Percentiles rank a stretch among this genome's conserved stretches.
phyloP scores from a whole-genome alignment of 1,140 invertebrate genomes.

The Lordiphosa stackelbergi region DNA sequence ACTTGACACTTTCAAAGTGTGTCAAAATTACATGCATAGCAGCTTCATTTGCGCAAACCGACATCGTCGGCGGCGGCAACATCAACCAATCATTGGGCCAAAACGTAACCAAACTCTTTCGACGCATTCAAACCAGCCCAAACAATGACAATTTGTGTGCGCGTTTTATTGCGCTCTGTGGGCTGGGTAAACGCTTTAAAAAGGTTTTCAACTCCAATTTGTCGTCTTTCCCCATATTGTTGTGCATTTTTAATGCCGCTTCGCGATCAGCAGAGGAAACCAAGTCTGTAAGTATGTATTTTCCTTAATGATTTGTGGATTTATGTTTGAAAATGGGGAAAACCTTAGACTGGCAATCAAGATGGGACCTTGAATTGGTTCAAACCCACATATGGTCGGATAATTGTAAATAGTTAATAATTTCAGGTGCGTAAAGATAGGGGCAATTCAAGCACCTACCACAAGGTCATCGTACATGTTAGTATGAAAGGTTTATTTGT shows the following conservation, averaged over 20 bases:
- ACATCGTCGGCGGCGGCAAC: neutral
- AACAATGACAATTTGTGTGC: conserved; percentile 12
- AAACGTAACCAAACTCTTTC: conserved; percentile 28
- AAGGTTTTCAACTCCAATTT: conserved; percentile 39
- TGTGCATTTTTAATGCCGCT: too few relatives aligned
- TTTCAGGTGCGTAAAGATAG: conserved; percentile 4
- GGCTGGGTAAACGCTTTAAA: conserved; percentile 19
- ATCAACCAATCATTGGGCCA: conserved; percentile 31
- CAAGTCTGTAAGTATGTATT: conserved; percentile 15
- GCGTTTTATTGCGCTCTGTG: conserved; percentile 9
- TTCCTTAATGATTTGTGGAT: conserved; percentile 35
- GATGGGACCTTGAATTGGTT: conserved; percentile 33
- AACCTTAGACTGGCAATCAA: too few relatives aligned
- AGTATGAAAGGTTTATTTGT: too few relatives aligned
- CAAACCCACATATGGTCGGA: conserved; percentile 30
- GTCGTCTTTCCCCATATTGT: conserved; percentile 24
- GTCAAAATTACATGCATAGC: conserved; percentile 43
- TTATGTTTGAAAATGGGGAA: conserved; percentile 12
- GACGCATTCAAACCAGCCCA: conserved; percentile 23
- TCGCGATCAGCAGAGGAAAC: too few relatives aligned
- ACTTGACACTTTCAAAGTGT: conserved; percentile 48
- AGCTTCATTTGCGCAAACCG: conserved; percentile 45
- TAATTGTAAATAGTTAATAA: conserved; percentile 10
- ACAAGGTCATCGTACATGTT: neutral
- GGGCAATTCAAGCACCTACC: conserved; percentile 12